Evolutionary conservation across 2,888 invertebrate genomes (phyloP), one percentile per base, ranked within the genome.

Genomic region (Parapristionchus giblindavisi): DNA sequence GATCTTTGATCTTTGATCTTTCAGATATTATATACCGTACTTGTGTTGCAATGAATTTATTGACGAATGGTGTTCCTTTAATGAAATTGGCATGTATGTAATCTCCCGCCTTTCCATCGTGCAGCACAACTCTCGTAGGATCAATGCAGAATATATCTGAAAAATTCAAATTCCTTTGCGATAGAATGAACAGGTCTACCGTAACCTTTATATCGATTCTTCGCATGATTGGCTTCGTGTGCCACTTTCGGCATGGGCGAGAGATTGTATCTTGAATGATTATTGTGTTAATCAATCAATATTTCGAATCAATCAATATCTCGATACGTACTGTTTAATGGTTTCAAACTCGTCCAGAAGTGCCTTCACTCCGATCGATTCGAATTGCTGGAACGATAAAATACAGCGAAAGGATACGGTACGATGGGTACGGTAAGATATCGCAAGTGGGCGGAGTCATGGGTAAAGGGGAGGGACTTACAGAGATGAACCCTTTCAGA

Each of bases 141-240:
- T 65, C 63, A 24, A 65, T 43, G 29, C 63, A 65, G 63, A 43
- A 43, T 17, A 65, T 65, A 24, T 65, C 63, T 65, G 43, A 43
- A 43, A 14, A 29, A n/a, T n/a, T n/a, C n/a, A n/a, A n/a, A n/a
- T n/a, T n/a, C n/a, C n/a, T n/a, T n/a, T n/a, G n/a, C n/a, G n/a
- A n/a, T n/a, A n/a, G n/a, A n/a, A n/a, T n/a, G n/a, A n/a, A n/a
- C n/a, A n/a, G n/a, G n/a, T n/a, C n/a, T n/a, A n/a, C n/a, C n/a
- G n/a, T 43, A 17, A 65, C 63, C 63, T 32, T 65, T 65, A 43
- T 65, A 65, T 40, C 63, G 40, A 29, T 65, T 65, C 43, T 65
- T 65, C 21, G 29, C 29, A 0, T 40, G 43, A 27, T 65, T 65
- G 0, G 6, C 43, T 4, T 27, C 29, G 24, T 43, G 43, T 24